Base-by-base conservation (phyloP, 1,140 invertebrate genomes). In the Thalassaphorura encarpata region DNA sequence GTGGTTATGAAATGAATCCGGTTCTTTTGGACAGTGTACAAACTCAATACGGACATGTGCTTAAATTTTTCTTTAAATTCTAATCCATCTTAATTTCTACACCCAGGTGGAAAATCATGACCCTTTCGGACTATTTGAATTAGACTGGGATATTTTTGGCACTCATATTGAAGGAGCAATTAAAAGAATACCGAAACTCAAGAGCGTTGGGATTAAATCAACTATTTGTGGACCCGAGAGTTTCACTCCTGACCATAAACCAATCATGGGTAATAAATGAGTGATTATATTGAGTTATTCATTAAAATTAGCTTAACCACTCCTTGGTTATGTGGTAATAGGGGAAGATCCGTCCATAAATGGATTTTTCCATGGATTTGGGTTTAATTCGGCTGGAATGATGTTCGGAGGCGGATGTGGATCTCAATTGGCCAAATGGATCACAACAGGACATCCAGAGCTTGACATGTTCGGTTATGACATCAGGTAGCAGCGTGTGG, bases 371-470 rank as follows among this genome's bases (percentile, higher is more conserved):
- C 85, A 92, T 68, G 85, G 81, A 41, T 87, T 83, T 66, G 89
- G 85, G 11, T 92, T 87, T 69, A 94, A 93, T 69, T 90, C 86
- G 24, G 80, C 84, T 1, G 89, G 89, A 3, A 89, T 93, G 81
- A 91, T 90, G 84, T 79, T 89, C 45, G 85, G 87, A 28, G 86
- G 85, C 3, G 89, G 89, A 2, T 87, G 84, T 62, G 85, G 82
- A 0, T 80, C 88, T 67, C 84, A 91, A 72, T 77, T 88, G 56
- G 87, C 89, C 0, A 77, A 81, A 40, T 93, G 89, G 89, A 80
- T 93, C 49, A 72, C 0, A 75, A 83, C 60, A 89, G 88, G 11
- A 26, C 77, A 86, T 54, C 89, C 89, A 0, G 78, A 83, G 41
- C 74, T 85, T 58, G 83, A 88, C 60, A 89, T 94, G 85, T 90